phyloP scores from a whole-genome alignment of 2,113 vertebrate species.

The Sminthopsis crassicaudata region DNA sequence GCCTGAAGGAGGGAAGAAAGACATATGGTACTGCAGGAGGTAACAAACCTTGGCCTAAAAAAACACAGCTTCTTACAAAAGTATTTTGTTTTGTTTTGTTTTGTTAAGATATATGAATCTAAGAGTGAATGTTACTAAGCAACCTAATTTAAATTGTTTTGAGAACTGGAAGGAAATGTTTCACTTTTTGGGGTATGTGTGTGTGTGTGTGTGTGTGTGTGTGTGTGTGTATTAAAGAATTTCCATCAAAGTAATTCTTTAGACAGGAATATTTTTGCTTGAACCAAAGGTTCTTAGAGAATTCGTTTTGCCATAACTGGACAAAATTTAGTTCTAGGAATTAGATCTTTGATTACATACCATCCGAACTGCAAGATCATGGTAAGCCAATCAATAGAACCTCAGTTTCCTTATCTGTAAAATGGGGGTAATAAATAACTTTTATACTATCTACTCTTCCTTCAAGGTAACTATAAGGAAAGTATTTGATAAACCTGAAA shows the following conservation, averaged over 20 bases:
- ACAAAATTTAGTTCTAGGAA: neutral
- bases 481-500: neutral
- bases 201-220: neutral
- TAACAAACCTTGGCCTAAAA: slow-evolving; percentile 69
- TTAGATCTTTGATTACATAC: neutral
- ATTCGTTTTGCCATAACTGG: neutral
- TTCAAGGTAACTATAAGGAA: neutral
- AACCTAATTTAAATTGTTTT: slow-evolving; percentile 76
- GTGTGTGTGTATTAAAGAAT: neutral
- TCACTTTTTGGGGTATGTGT: neutral
- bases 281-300: slow-evolving; percentile 42
- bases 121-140: slow-evolving; percentile 74
- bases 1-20: slow-evolving; percentile 68
- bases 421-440: neutral
- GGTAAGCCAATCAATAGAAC: neutral
- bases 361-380: neutral
- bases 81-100: slow-evolving; percentile 20
- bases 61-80: slow-evolving; percentile 73
- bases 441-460: neutral
- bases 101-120: slow-evolving; percentile 64
- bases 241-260: slow-evolving; percentile 47
- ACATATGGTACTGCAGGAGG: slow-evolving; percentile 65
- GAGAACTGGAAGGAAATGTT: slow-evolving; percentile 63
- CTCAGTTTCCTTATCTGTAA: neutral
- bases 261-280: slow-evolving; percentile 72